These are phyloP conservation scores for Cebidichthys violaceus DNA, from an alignment of 2,113 vertebrate species.

Conservation along the genomic window DNA sequence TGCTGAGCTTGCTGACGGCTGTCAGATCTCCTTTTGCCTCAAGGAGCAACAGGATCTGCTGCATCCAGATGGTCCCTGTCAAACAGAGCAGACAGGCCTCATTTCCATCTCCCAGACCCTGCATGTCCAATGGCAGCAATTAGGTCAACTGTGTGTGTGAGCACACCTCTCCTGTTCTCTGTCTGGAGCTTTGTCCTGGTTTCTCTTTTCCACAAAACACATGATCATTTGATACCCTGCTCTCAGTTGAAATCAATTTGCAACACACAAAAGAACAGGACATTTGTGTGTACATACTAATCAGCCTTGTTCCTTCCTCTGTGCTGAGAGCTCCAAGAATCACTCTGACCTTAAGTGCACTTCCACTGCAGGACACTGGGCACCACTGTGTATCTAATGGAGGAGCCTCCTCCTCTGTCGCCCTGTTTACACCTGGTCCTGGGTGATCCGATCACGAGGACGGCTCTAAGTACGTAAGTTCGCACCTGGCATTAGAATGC, in stretches of 20 bases:
- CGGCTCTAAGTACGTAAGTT: not conserved
- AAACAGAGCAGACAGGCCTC: slow-evolving; percentile 15
- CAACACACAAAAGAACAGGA: slow-evolving; percentile 9
- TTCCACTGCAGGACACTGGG: not conserved
- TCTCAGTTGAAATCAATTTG: slow-evolving; percentile 16
- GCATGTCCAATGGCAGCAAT: not conserved
- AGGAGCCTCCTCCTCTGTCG: no score
- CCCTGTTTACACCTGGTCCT: no score
- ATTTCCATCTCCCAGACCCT: not conserved
- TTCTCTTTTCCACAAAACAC: slow-evolving; percentile 17
- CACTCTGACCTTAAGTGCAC: slow-evolving; percentile 12
- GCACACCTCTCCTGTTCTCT: not conserved
- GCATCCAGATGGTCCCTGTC: slow-evolving; percentile 80
- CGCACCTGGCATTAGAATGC: no score
- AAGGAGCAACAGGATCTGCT: slow-evolving; percentile 76
- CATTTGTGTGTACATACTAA: slow-evolving; percentile 34
- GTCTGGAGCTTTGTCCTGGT: not conserved
- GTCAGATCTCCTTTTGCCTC: slow-evolving; percentile 64
- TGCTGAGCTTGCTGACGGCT: not conserved
- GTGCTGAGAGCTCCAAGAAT: not conserved
- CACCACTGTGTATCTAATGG: no score
- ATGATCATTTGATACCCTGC: slow-evolving; percentile 8
- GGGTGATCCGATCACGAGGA: not conserved
- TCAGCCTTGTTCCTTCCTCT: not conserved
- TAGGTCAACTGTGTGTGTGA: not conserved